Base-by-base conservation (phyloP, 2,113 vertebrate genomes). In the Ciconia maguari region DNA sequence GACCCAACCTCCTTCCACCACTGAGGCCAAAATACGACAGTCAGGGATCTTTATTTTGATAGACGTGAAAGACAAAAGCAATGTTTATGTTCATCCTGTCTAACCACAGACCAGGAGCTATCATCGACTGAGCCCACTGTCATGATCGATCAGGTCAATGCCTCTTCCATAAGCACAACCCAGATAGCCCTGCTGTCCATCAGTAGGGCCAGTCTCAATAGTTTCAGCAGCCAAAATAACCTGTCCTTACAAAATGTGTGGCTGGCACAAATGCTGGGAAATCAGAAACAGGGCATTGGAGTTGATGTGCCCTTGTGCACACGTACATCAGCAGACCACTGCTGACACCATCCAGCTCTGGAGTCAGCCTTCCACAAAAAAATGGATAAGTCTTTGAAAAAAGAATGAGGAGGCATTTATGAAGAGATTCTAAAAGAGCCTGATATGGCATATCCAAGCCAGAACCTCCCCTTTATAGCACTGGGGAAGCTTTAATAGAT, bases 321-420 rank as follows among this genome's bases (percentile, higher is more conserved):
- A 11, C 0, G 0, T 32, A 17, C 12, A 29, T 34, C 9, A 4
- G 16, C 3, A 10, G 58, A 26, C 8, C 14, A n/a, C 19, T 34
- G n/a, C 57, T 76, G 44, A 30, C 20, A 57, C 32, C 9, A 22
- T 19, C 7, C 14, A 30, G 9, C 36, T 61, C 36, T 77, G 44
- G 44, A 61, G 62, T 36, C 57, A 79, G 36, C 6, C n/a, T 72
- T 85, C 68, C 16, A 60, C 51, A 8, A 25, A 49, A 27, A 51
- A 58, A 22, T 1, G 7, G 20, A 22, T 17, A 75, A 89, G 13
- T 3, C 27, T 70, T 52, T 75, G 26, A 42, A 25, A 78, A 86
- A 83, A n/a, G 5, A 13, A 19, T 49, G 14, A 70, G 54, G 12
- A 80, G 27, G 11, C 60, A 55, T 55, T 54, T 30, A 54, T 17